These are phyloP conservation scores for Microctenopoma stevenorrisi DNA, from an alignment of 2,797 vertebrate species.

Conservation along the genomic window DNA sequence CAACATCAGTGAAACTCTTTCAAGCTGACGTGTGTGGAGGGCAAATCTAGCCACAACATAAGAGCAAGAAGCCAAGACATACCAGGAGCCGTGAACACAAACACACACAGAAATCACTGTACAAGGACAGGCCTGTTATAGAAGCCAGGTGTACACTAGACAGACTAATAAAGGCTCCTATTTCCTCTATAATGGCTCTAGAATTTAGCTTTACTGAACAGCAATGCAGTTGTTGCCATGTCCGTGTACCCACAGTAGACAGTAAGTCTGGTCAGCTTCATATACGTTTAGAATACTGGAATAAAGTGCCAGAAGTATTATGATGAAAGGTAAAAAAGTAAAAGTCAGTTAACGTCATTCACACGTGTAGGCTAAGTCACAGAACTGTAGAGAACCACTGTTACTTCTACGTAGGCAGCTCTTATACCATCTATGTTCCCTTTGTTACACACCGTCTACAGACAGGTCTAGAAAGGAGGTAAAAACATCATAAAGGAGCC, in stretches of 20 bases:
- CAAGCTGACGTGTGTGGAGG: conserved; percentile 28
- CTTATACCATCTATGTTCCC: conserved; percentile 51
- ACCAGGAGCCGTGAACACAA: conserved; percentile 35
- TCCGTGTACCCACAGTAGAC: conserved; percentile 51
- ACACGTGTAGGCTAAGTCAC: conserved; percentile 17
- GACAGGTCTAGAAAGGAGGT: conserved; percentile 21
- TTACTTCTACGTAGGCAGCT: conserved; percentile 22
- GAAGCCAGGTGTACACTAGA: conserved; percentile 78
- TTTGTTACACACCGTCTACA: conserved; percentile 52
- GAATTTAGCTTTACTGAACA: conserved; percentile 57
- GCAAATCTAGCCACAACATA: conserved; percentile 41
- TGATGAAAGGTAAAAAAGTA: no score
- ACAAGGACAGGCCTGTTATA: conserved; percentile 67
- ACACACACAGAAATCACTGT: conserved; percentile 43
- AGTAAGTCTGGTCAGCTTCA: conserved; percentile 19
- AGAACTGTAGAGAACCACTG: conserved; percentile 25
- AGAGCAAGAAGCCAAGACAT: conserved; percentile 40
- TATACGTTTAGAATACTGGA: conserved; percentile 16
- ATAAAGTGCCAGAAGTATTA: neutral
- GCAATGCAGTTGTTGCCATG: conserved; percentile 34
- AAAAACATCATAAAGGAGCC: conserved; percentile 15
- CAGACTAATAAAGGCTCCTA: conserved; percentile 78
- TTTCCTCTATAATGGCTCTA: conserved; percentile 78
- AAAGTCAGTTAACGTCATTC: neutral
- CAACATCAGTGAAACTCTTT: conserved; percentile 35